Conservation (phyloP, 2,113 vertebrate species). For the Erythrolamprus reginae region DNA sequence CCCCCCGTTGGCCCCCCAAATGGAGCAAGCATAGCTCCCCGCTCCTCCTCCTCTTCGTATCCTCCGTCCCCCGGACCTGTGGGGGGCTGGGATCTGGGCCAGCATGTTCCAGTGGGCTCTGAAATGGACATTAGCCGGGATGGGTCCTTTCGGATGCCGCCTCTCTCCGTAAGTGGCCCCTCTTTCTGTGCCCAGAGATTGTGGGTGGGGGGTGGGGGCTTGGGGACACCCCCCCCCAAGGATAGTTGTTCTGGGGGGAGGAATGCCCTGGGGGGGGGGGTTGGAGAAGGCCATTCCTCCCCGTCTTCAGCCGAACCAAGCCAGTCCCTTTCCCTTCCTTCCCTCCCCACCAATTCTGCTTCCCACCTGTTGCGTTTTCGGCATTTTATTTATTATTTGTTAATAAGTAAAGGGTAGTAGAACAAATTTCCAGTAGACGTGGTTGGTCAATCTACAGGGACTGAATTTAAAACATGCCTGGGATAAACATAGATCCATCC, state of each 20-base stretch:
- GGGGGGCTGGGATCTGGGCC: neutral
- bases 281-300: neutral
- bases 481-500: too few relatives aligned
- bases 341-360: neutral
- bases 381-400: too few relatives aligned
- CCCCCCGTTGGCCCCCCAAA: accelerated
- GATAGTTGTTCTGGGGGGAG: too few relatives aligned
- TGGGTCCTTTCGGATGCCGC: accelerated
- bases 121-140: neutral
- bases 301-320: neutral
- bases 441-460: too few relatives aligned
- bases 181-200: neutral
- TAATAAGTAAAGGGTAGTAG: too few relatives aligned
- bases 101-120: accelerated
- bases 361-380: neutral
- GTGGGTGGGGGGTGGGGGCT: neutral
- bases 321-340: too few relatives aligned
- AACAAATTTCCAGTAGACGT: too few relatives aligned
- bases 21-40: accelerated
- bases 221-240: neutral
- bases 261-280: neutral
- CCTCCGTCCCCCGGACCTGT: neutral
- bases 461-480: too few relatives aligned
- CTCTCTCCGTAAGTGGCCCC: neutral
- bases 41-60: too few relatives aligned